Conservation (phyloP, 1,140 invertebrate species). For the Plodia interpunctella region DNA sequence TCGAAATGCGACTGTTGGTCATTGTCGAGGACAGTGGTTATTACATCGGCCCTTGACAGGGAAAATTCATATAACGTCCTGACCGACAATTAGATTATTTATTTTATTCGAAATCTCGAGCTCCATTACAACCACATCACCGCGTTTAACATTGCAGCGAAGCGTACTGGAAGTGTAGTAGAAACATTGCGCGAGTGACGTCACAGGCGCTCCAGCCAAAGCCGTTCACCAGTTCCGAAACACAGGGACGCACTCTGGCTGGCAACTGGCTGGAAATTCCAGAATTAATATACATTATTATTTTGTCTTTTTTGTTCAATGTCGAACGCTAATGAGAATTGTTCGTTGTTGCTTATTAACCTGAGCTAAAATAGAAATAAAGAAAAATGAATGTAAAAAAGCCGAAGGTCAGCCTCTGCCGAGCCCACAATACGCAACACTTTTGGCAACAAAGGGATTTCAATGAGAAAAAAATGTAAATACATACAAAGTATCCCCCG, state of each 20-base stretch:
- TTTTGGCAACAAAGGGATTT: conserved; percentile 15
- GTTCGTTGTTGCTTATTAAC: background rate
- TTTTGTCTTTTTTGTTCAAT: background rate
- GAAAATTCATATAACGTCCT: too few relatives aligned
- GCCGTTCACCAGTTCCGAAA: conserved; percentile 57
- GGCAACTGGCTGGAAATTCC: conserved; percentile 34
- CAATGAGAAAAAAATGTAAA: conserved; percentile 18
- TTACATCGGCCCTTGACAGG: too few relatives aligned
- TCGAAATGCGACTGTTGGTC: too few relatives aligned
- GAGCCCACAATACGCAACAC: conserved; percentile 12
- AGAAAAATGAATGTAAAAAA: background rate
- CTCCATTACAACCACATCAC: background rate
- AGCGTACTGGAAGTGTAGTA: background rate
- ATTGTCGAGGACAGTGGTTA: too few relatives aligned
- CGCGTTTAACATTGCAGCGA: background rate
- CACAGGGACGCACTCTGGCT: conserved; percentile 43
- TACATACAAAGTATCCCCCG: conserved; percentile 9
- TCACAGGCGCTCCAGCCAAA: conserved; percentile 34
- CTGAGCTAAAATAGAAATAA: background rate
- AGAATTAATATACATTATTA: conserved; percentile 15
- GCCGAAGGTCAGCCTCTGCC: background rate
- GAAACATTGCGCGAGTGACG: background rate
- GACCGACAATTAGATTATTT: too few relatives aligned
- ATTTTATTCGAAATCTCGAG: background rate
- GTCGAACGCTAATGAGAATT: background rate